Percentiles rank a stretch among this genome's conserved stretches.
Conservation (phyloP, 2,113 vertebrate species). For the Xiphorhynchus elegans region DNA sequence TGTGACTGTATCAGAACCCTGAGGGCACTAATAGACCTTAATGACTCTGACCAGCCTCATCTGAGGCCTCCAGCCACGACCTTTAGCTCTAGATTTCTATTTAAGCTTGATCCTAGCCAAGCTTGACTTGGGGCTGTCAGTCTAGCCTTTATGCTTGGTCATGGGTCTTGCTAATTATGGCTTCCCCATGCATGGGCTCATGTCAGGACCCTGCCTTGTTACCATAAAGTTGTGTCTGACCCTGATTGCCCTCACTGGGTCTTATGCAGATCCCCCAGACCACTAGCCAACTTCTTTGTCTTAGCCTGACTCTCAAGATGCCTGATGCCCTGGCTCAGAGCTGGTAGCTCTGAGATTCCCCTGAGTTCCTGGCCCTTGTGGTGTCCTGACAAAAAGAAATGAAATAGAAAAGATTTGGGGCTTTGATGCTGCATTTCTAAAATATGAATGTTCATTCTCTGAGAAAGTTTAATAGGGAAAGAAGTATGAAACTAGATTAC, state of each 20-base stretch:
- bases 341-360: not conserved
- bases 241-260: not conserved
- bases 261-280: not conserved
- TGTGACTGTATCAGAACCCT: not conserved
- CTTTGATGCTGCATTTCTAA: not conserved
- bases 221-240: not conserved
- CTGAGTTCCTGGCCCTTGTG: not conserved
- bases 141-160: not conserved
- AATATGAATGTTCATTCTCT: not conserved
- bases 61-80: not conserved
- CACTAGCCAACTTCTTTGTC: not conserved
- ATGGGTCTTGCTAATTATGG: not conserved
- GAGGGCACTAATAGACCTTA: not conserved
- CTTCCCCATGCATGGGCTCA: rapidly evolving
- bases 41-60: not conserved
- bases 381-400: not conserved
- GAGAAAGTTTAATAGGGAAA: not conserved
- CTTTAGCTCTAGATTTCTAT: not conserved
- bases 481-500: not conserved
- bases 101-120: not conserved
- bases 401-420: not conserved
- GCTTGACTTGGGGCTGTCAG: not conserved
- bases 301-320: not conserved
- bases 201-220: not conserved
- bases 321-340: not conserved